Percentiles rank a stretch among this genome's conserved stretches.
phyloP scores from a whole-genome alignment of 2,888 invertebrate species.

The Lasioglossum vierecki region DNA sequence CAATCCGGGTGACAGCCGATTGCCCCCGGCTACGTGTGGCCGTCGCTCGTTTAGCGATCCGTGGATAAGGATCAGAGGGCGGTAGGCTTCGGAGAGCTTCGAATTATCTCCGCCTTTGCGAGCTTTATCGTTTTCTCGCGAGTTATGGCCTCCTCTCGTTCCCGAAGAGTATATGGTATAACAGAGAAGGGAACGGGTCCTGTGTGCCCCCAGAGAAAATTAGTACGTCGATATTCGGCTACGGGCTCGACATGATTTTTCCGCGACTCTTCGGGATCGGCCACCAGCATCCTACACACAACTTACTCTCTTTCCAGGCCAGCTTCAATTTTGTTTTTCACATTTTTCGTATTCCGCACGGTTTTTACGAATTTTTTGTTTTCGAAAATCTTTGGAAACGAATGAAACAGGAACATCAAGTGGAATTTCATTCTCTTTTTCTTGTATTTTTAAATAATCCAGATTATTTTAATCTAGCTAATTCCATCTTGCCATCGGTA shows the following conservation, averaged over 20 bases:
- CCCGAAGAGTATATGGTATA: background rate
- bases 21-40: constrained; percentile 60
- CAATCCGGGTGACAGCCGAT: constrained; percentile 80
- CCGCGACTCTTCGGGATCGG: background rate
- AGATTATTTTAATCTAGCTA: background rate
- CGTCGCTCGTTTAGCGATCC: constrained; percentile 51
- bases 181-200: constrained; percentile 7
- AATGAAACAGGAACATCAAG: too few relatives aligned
- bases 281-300: too few relatives aligned
- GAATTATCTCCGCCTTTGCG: constrained; percentile 57
- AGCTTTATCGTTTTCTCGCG: constrained; percentile 58
- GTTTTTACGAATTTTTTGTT: too few relatives aligned
- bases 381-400: too few relatives aligned
- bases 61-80: constrained; percentile 53
- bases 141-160: constrained; percentile 42
- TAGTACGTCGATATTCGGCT: constrained; percentile 24
- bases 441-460: background rate
- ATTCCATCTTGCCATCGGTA: background rate
- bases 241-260: background rate
- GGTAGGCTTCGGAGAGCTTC: constrained; percentile 34
- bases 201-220: constrained; percentile 25
- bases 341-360: background rate
- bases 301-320: background rate
- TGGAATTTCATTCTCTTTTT: background rate
- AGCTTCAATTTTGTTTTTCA: background rate